Percentiles rank a stretch among this genome's conserved stretches.
Conservation (phyloP, 2,888 invertebrate genomes). For the Crematogaster levior region DNA sequence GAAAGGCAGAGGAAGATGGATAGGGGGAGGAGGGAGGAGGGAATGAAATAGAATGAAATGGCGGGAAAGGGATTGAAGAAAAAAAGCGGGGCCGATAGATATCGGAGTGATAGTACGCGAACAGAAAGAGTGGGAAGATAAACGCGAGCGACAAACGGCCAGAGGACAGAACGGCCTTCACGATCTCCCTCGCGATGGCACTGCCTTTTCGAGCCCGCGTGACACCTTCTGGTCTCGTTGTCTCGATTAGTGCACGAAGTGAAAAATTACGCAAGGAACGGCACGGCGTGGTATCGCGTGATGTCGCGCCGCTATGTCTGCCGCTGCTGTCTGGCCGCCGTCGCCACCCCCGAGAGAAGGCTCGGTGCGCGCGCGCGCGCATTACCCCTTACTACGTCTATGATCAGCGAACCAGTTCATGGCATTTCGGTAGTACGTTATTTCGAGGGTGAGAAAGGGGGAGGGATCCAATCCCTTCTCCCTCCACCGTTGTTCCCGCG, state of each 20-base stretch:
- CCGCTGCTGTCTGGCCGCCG: slow-evolving; percentile 33
- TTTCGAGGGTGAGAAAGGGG: slow-evolving; percentile 48
- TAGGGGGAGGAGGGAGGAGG: not conserved
- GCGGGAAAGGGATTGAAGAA: slow-evolving; percentile 13
- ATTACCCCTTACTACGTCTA: slow-evolving; percentile 82
- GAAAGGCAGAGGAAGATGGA: slow-evolving; percentile 3
- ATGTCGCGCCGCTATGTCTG: slow-evolving; percentile 43
- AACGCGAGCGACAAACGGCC: slow-evolving; percentile 8
- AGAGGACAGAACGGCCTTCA: not conserved
- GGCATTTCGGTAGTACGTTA: slow-evolving; percentile 74
- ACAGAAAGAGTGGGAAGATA: not conserved
- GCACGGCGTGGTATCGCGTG: slow-evolving; percentile 50
- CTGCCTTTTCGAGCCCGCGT: not conserved
- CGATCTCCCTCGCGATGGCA: not conserved
- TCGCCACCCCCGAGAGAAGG: not conserved
- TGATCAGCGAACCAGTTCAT: slow-evolving; percentile 62
- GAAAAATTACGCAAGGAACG: slow-evolving; percentile 63
- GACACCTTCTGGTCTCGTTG: too few species aligned
- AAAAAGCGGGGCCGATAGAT: not conserved
- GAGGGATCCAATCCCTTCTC: slow-evolving; percentile 42
- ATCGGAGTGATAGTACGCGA: slow-evolving; percentile 10
- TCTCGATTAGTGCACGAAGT: not conserved
- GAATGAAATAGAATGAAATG: slow-evolving; percentile 1
- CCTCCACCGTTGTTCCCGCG: slow-evolving; percentile 33
- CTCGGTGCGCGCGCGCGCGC: slow-evolving; percentile 77